Percentiles rank a stretch among this genome's conserved stretches.
phyloP scores from a whole-genome alignment of 2,113 vertebrate genomes.

The Bubo scandiacus region DNA sequence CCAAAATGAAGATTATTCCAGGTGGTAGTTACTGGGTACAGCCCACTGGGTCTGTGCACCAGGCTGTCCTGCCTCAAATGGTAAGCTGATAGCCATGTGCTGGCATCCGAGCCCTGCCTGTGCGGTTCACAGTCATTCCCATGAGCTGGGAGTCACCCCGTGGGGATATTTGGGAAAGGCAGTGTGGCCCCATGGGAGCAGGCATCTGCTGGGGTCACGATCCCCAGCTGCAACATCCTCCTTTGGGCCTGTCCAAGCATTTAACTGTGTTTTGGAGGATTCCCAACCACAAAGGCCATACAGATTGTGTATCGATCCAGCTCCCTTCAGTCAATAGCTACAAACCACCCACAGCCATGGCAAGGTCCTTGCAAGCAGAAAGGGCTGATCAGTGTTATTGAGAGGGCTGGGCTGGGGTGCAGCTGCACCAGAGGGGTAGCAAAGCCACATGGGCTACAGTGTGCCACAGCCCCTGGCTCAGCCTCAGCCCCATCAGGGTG shows the following conservation, averaged over 20 bases:
- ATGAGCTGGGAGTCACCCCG: not conserved
- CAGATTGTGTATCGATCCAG: not conserved
- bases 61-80: not conserved
- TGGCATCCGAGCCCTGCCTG: not conserved
- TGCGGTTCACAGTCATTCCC: not conserved
- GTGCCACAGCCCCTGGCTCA: not conserved
- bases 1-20: not conserved
- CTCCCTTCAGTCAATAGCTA: not conserved
- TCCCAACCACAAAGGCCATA: not conserved
- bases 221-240: conserved; percentile 15
- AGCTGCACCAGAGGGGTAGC: not conserved
- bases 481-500: not conserved
- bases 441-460: rapidly evolving
- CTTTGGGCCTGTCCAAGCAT: not conserved
- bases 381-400: rapidly evolving
- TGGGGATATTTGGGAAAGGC: not conserved
- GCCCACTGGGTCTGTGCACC: rapidly evolving
- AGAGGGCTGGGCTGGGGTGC: not conserved
- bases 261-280: not conserved
- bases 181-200: not conserved
- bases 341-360: not conserved
- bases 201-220: conserved; percentile 17
- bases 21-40: not conserved
- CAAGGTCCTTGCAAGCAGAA: not conserved
- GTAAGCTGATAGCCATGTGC: not conserved